Evolutionary conservation across 2,113 vertebrate species (phyloP).

Genomic region (Colaptes auratus): DNA sequence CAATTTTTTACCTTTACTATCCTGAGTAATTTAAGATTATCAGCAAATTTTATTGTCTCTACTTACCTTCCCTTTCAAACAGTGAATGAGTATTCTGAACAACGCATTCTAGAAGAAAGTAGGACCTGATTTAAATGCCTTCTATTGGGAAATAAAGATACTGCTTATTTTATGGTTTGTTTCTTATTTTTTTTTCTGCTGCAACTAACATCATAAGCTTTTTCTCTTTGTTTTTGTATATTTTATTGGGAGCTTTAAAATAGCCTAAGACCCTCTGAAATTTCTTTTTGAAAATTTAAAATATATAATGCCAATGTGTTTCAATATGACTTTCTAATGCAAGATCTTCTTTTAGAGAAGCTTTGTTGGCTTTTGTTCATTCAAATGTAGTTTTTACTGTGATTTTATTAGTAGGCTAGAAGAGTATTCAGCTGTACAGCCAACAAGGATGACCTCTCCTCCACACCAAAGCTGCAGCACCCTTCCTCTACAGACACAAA

Average conservation of each 20-base stretch:
- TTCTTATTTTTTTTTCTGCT: neutral
- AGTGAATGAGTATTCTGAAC: neutral
- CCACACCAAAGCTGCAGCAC: no score
- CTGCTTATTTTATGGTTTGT: neutral
- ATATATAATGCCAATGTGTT: neutral
- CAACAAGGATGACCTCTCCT: no score
- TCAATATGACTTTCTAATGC: neutral
- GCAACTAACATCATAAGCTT: neutral
- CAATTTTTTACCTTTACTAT: neutral
- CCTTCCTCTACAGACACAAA: no score
- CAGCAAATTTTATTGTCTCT: neutral
- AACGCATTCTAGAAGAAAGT: neutral
- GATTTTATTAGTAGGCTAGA: neutral
- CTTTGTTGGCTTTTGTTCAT: neutral
- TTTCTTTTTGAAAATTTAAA: neutral
- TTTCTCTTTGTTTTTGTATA: neutral
- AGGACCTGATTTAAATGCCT: neutral
- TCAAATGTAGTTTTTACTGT: neutral
- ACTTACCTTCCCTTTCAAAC: neutral
- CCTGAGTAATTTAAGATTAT: neutral
- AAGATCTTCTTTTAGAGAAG: neutral
- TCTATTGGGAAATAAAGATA: neutral
- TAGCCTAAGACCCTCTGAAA: neutral
- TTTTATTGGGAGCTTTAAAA: neutral
- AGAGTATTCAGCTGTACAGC: neutral